A percentile compares a stretch with the other conserved stretches of the same genome.
These are phyloP conservation scores for Callocephalon fimbriatum DNA, from an alignment of 2,113 vertebrate genomes.

Conservation along the genomic window DNA sequence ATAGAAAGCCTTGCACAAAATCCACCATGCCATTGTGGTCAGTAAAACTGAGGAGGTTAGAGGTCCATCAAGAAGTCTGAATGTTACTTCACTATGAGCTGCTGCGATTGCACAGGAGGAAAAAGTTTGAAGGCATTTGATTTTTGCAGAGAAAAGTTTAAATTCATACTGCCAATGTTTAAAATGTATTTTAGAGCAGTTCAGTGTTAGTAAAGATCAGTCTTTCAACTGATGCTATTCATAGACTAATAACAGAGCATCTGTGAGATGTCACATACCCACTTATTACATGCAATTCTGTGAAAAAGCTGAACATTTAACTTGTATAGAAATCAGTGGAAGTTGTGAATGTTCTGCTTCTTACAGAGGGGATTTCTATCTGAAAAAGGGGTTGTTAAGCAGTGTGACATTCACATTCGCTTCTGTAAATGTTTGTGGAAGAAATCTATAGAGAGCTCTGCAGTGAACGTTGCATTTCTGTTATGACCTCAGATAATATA, in stretches of 20 bases:
- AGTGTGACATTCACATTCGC: not conserved
- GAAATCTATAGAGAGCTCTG: not conserved
- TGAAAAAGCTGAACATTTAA: not conserved
- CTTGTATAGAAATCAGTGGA: constrained; percentile 21
- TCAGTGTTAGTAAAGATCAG: constrained; percentile 17
- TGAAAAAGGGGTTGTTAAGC: not conserved
- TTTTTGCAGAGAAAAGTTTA: not conserved
- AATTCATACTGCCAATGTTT: not conserved
- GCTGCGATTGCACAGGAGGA: not conserved
- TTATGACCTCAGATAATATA: not conserved
- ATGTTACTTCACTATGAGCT: not conserved
- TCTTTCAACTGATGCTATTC: constrained; percentile 17
- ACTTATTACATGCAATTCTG: not conserved
- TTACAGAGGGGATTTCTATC: not conserved
- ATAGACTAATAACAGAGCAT: constrained; percentile 31
- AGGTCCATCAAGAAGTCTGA: not conserved
- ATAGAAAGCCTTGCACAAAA: not conserved
- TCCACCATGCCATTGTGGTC: not conserved
- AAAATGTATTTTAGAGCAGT: not conserved
- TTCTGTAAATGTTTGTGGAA: not conserved
- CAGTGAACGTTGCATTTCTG: not conserved
- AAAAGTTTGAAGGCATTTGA: not conserved
- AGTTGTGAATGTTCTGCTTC: not conserved
- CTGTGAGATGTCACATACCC: not conserved
- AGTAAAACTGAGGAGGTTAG: not conserved